Evolutionary conservation across 2,888 invertebrate species (phyloP).

Genomic region (Tinea pellionella): DNA sequence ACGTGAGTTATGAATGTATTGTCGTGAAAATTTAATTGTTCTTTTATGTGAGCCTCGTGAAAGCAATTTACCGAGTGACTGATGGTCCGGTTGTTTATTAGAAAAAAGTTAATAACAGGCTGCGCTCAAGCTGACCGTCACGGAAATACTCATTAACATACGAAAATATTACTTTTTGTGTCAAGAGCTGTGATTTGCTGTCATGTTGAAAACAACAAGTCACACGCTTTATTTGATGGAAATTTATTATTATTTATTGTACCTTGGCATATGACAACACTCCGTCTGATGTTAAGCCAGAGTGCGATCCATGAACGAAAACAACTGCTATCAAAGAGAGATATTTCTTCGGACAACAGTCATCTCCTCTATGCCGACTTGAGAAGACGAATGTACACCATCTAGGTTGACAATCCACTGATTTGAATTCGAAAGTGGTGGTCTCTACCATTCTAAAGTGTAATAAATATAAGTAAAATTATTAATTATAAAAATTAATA

Average conservation of each 20-base stretch:
- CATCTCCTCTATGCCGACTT: too few relatives aligned
- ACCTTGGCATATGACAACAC: too few relatives aligned
- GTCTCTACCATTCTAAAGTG: too few relatives aligned
- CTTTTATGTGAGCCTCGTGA: constrained; percentile 16
- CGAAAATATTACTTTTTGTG: constrained; percentile 18
- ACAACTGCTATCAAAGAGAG: too few relatives aligned
- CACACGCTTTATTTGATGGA: constrained; percentile 2
- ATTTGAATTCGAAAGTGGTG: too few relatives aligned
- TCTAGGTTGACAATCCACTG: too few relatives aligned
- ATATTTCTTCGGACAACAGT: too few relatives aligned
- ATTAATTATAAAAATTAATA: not conserved
- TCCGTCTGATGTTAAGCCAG: too few relatives aligned
- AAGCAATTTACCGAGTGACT: constrained; percentile 26
- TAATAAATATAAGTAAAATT: not conserved
- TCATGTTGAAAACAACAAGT: constrained; percentile 13
- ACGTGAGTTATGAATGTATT: not conserved
- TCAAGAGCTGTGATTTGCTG: constrained; percentile 10
- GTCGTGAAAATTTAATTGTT: constrained; percentile 19
- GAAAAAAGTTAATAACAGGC: constrained; percentile 28
- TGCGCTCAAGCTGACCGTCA: constrained; percentile 17
- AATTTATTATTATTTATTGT: too few relatives aligned
- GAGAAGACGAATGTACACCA: too few relatives aligned
- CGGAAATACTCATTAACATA: constrained; percentile 21
- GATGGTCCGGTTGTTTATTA: constrained; percentile 21
- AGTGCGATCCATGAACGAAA: too few relatives aligned